Percentiles rank a stretch among this genome's conserved stretches.
These are phyloP conservation scores for Platyrinchus mystaceus DNA, from an alignment of 2,797 vertebrate genomes.

Conservation along the genomic window DNA sequence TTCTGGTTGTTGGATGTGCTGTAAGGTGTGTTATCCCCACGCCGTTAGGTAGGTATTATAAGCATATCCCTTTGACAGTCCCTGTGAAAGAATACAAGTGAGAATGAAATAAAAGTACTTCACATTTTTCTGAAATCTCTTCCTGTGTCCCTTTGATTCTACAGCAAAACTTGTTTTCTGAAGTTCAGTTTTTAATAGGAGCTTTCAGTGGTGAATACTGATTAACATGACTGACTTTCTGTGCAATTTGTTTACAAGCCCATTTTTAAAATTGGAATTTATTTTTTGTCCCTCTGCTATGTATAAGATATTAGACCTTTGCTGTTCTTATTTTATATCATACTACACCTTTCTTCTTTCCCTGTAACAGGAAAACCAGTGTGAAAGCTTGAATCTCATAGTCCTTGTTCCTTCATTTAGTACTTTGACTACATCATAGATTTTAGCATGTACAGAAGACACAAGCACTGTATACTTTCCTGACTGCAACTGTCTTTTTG, in stretches of 20 bases:
- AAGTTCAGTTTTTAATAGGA: not conserved
- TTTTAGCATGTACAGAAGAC: not conserved
- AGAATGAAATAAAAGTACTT: not conserved
- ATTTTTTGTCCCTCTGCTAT: not conserved
- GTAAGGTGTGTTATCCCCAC: not conserved
- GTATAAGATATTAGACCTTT: not conserved
- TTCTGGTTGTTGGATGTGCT: not conserved
- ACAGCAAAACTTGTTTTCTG: not conserved
- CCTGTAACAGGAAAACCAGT: not conserved
- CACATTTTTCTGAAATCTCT: not conserved
- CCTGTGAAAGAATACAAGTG: not conserved
- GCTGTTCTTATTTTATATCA: not conserved
- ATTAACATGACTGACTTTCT: not conserved
- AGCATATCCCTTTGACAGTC: not conserved
- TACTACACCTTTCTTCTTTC: not conserved
- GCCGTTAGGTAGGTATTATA: not conserved
- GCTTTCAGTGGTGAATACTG: not conserved
- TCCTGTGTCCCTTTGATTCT: not conserved
- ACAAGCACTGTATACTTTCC: not conserved
- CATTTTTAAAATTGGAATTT: not conserved
- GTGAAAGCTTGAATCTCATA: not conserved
- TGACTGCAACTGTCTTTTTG: not conserved
- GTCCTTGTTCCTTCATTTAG: not conserved
- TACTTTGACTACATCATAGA: not conserved
- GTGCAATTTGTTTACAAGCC: not conserved